phyloP scores from a whole-genome alignment of 2,113 vertebrate species.

The Pseudorasbora parva region DNA sequence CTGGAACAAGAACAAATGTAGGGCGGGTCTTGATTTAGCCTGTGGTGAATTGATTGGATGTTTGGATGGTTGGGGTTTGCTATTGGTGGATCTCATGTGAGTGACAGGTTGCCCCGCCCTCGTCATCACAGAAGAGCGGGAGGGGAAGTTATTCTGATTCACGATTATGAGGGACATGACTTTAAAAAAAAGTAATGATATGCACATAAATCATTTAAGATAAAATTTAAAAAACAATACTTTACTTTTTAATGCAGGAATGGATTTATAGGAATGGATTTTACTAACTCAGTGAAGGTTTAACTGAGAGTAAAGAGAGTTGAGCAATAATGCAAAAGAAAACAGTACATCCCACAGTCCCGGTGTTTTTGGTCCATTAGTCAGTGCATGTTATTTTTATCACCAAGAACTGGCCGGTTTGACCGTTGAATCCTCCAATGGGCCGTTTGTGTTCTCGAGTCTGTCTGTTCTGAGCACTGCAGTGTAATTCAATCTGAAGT shows the following conservation, averaged over 20 bases:
- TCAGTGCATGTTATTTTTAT: constrained; percentile 20
- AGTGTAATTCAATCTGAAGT: constrained; percentile 35
- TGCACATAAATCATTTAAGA: too few relatives aligned
- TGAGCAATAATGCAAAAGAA: not conserved
- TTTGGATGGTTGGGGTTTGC: too few relatives aligned
- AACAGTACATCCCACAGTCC: not conserved
- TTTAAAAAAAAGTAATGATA: too few relatives aligned
- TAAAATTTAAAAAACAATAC: too few relatives aligned
- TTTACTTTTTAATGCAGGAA: too few relatives aligned
- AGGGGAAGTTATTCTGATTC: not conserved
- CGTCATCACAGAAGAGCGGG: not conserved
- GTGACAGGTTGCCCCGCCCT: not conserved
- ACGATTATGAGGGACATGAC: not conserved
- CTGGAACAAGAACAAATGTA: too few relatives aligned
- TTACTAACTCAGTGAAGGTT: not conserved
- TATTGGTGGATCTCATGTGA: too few relatives aligned
- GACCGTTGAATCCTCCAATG: constrained; percentile 14
- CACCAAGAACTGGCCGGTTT: not conserved
- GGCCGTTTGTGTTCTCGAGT: not conserved
- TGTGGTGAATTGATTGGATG: too few relatives aligned
- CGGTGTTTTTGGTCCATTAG: not conserved
- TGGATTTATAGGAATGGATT: too few relatives aligned
- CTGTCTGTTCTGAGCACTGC: constrained; percentile 27
- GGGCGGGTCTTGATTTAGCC: too few relatives aligned
- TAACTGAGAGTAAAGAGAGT: not conserved